Evolutionary conservation across 1,140 invertebrate species (phyloP), one percentile per base, ranked within the genome.

Genomic region (Sarcophaga peregrina): DNA sequence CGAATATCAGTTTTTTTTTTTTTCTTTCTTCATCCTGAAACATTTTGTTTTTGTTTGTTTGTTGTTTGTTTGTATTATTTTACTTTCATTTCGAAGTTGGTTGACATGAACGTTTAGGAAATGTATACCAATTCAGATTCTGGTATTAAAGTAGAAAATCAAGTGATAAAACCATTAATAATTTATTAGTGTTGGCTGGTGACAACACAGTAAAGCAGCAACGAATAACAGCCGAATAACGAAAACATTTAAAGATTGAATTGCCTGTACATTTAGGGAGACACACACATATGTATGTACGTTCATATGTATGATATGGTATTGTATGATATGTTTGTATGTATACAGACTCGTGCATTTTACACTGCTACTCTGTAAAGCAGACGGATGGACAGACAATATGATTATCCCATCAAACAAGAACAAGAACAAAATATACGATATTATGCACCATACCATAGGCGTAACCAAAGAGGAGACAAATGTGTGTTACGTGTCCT

Each of bases 111-210:
- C 75, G 75, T 78, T 78, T 78, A 78, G 20, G 75, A 50, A 78
- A 68, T 68, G 62, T 68, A 68, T 68, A 68, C 62, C 17, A 37
- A 37, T 37, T 37, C 25, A 37, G 25, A 68, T 68, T 20, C n/a
- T 68, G 9, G 62, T 68, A 68, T 68, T 68, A 68, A 37, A 68
- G 62, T 68, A 68, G n/a, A 78, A 47, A 78, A 78, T 78, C 75
- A 50, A 78, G 75, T 78, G 75, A 78, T 78, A 78, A 78, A 78
- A 78, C 75, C 75, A 78, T 78, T 78, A 78, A 78, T 78, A 78
- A 78, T 78, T 78, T 78, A 78, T 78, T 78, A 78, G 75, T 78
- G 47, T 78, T 78, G 75, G n/a, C 75, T 78, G 75, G 75, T 20
- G 75, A 78, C 75, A 78, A 50, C 75, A 68, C 75, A 68, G 17